phyloP scores from a whole-genome alignment of 1,140 invertebrate genomes.

The Batillaria attramentaria region DNA sequence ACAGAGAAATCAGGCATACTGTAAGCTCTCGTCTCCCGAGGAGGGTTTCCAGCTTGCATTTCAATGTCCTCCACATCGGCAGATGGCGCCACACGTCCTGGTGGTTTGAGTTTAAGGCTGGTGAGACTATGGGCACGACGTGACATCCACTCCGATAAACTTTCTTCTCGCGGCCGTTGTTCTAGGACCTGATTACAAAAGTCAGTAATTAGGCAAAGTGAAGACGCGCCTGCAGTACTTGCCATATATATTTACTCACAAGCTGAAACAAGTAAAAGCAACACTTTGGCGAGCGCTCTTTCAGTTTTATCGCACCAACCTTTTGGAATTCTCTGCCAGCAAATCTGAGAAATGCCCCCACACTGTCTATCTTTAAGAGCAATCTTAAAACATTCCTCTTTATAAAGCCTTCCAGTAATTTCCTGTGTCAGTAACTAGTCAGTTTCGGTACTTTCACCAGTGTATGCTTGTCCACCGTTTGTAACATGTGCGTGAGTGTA shows the following conservation, averaged over 20 bases:
- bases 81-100: constrained; percentile 38
- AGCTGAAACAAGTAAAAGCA: neutral
- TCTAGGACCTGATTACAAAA: constrained; percentile 43
- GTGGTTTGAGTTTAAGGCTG: constrained; percentile 48
- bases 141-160: constrained; percentile 58
- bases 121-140: constrained; percentile 56
- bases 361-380: too few relatives aligned
- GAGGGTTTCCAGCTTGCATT: constrained; percentile 22
- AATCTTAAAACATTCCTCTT: too few relatives aligned
- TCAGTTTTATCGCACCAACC: neutral
- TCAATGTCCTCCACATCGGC: constrained; percentile 32
- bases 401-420: too few relatives aligned
- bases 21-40: constrained; percentile 6
- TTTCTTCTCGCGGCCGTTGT: constrained; percentile 60
- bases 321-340: neutral
- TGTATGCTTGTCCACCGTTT: too few relatives aligned
- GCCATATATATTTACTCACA: neutral
- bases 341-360: neutral
- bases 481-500: too few relatives aligned
- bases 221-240: neutral
- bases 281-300: neutral
- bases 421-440: too few relatives aligned
- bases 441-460: too few relatives aligned
- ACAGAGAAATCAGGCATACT: constrained; percentile 37
- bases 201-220: neutral